These are phyloP conservation scores for Aphidius ervi DNA, from an alignment of 1,140 invertebrate species.

Conservation along the genomic window DNA sequence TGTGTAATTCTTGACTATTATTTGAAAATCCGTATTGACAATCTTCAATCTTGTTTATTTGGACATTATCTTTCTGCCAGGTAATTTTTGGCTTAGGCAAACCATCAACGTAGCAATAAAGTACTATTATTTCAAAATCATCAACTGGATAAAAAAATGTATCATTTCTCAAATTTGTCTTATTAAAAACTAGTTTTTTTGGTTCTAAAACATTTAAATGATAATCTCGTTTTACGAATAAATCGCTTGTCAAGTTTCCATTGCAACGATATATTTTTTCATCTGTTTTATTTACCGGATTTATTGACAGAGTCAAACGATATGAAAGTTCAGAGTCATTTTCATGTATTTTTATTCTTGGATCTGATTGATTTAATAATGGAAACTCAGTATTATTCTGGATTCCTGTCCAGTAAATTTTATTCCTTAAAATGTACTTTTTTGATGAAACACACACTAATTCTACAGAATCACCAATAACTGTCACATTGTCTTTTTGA, in stretches of 20 bases:
- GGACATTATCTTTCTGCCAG: constrained; percentile 45
- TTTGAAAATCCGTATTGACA: constrained; percentile 33
- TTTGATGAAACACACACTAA: constrained; percentile 56
- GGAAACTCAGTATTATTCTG: constrained; percentile 14
- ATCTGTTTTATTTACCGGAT: constrained; percentile 32
- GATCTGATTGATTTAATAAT: constrained; percentile 19
- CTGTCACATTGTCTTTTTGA: constrained; percentile 42
- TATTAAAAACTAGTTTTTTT: no score
- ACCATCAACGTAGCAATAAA: constrained; percentile 38
- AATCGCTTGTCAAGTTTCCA: constrained; percentile 27
- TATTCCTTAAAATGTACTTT: constrained; percentile 50
- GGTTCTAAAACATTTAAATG: constrained; percentile 31
- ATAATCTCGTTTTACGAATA: constrained; percentile 16
- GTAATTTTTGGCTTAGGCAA: constrained; percentile 39
- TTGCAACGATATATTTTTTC: constrained; percentile 33
- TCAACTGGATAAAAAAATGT: constrained; percentile 28
- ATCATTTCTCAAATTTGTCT: constrained; percentile 34
- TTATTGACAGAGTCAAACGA: constrained; percentile 33
- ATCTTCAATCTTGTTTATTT: constrained; percentile 24
- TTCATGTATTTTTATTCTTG: constrained; percentile 19
- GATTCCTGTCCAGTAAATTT: constrained; percentile 44
- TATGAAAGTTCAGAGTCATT: constrained; percentile 33
- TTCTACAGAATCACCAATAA: constrained; percentile 52
- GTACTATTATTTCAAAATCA: constrained; percentile 26
- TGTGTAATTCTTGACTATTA: constrained; percentile 40